A percentile compares a stretch with the other conserved stretches of the same genome.
These are phyloP conservation scores for Gadus macrocephalus DNA, from an alignment of 2,113 vertebrate genomes.

Conservation along the genomic window DNA sequence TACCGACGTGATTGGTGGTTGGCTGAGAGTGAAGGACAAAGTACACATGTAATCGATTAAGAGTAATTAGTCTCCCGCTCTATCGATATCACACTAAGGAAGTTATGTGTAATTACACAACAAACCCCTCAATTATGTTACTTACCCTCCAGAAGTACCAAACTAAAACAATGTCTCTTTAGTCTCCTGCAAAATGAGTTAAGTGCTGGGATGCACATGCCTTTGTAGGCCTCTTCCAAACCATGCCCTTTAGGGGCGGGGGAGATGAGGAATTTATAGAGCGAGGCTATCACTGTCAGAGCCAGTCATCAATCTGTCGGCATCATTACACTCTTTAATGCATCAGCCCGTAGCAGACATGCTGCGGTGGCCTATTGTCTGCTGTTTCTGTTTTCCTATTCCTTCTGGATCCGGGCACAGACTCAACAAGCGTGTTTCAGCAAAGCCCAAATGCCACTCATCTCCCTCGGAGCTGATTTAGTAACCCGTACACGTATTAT, in stretches of 20 bases:
- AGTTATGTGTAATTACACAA: conserved; percentile 22
- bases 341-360: conserved; percentile 57
- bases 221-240: conserved; percentile 32
- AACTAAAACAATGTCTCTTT: conserved; percentile 22
- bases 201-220: conserved; percentile 23
- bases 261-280: conserved; percentile 58
- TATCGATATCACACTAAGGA: conserved; percentile 26
- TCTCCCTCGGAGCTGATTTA: too few relatives aligned
- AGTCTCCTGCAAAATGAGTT: conserved; percentile 21
- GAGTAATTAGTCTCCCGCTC: background rate
- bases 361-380: conserved; percentile 45
- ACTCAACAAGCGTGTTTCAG: background rate
- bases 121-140: conserved; percentile 20
- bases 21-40: conserved; percentile 32
- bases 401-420: background rate
- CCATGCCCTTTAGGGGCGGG: conserved; percentile 29
- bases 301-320: conserved; percentile 64
- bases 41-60: conserved; percentile 15
- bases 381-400: conserved; percentile 1
- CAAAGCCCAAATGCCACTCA: background rate
- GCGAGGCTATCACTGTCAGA: conserved; percentile 45
- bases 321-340: conserved; percentile 55
- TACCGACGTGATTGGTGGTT: background rate
- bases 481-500: too few relatives aligned
- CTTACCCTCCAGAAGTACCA: conserved; percentile 53